phyloP scores from a whole-genome alignment of 64 coral and sea anemone species.

The Montipora efflorescens region DNA sequence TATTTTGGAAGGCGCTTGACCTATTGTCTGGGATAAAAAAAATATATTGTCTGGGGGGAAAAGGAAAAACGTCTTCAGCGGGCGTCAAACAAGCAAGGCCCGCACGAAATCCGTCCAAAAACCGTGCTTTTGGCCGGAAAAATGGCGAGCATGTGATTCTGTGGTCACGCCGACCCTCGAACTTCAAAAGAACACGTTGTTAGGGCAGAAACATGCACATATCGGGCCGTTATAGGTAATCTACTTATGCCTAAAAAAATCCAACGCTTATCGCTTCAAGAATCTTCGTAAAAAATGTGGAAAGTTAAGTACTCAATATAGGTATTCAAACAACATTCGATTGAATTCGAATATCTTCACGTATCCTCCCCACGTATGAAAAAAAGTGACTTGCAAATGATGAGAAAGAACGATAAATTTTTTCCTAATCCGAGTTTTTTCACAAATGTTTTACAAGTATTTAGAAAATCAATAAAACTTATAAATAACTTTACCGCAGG shows the following conservation, averaged over 20 bases:
- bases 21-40: neutral
- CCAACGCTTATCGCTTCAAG: neutral
- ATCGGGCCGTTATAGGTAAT: conserved; percentile 11
- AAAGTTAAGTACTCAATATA: neutral
- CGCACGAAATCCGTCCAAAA: neutral
- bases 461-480: neutral
- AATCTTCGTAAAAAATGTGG: neutral
- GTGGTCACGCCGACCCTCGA: neutral
- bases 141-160: neutral
- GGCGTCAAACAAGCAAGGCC: neutral
- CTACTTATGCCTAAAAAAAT: neutral
- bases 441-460: neutral
- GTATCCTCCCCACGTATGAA: neutral
- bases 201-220: neutral
- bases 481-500: neutral
- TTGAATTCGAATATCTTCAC: conserved; percentile 19
- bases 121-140: neutral
- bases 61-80: neutral
- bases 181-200: neutral
- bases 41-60: neutral
- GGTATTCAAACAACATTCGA: conserved; percentile 31
- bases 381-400: neutral
- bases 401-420: neutral
- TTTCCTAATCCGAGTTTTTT: too few relatives aligned
- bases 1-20: neutral